Percentiles rank a stretch among this genome's conserved stretches.
These are phyloP conservation scores for Microhierax caerulescens DNA, from an alignment of 2,797 vertebrate species.

Conservation along the genomic window DNA sequence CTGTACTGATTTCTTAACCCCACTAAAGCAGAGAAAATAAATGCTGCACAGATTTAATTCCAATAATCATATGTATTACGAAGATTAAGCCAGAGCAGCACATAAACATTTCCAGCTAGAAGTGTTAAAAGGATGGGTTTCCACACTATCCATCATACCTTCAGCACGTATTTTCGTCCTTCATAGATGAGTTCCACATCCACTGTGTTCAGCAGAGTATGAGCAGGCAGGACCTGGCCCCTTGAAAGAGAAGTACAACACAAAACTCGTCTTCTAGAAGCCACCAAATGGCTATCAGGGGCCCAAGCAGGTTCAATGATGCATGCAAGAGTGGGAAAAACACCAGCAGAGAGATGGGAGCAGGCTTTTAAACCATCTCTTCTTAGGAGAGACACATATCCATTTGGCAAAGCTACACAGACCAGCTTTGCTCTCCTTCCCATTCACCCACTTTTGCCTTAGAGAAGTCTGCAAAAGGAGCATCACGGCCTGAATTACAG, in stretches of 20 bases:
- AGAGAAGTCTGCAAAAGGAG: neutral
- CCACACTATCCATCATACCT: slow-evolving; percentile 61
- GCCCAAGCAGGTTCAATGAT: neutral
- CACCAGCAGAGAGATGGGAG: neutral
- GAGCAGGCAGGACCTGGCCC: slow-evolving; percentile 94
- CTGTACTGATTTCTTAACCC: neutral
- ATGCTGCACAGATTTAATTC: neutral
- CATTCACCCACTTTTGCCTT: neutral
- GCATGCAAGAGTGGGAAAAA: neutral
- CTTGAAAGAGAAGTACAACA: slow-evolving; percentile 73
- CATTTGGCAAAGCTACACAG: neutral
- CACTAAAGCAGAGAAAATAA: neutral
- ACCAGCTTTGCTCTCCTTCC: neutral
- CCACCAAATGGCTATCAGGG: neutral
- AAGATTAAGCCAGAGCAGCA: neutral
- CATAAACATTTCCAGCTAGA: neutral
- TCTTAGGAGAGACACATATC: accelerated
- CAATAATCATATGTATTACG: neutral
- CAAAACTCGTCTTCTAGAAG: neutral
- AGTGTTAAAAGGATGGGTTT: neutral
- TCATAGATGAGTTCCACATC: slow-evolving; percentile 97
- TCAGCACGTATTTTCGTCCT: slow-evolving; percentile 90
- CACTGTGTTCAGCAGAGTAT: slow-evolving; percentile 94
- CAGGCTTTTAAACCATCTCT: neutral
- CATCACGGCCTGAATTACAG: neutral